phyloP scores from a whole-genome alignment of 2,797 vertebrate species.

The Sarcoramphus papa region DNA sequence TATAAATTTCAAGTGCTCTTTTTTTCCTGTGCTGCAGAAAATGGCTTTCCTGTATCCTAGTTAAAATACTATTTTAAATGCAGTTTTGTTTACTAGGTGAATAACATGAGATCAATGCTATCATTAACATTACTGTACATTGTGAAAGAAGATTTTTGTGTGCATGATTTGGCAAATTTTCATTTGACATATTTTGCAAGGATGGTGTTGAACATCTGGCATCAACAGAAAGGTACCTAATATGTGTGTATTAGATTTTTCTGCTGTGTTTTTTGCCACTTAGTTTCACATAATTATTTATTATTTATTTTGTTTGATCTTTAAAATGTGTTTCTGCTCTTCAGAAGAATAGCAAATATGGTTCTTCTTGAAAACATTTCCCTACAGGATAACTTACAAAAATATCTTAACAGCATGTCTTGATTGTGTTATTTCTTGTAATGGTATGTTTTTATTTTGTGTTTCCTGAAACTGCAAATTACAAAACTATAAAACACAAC shows the following conservation, averaged over 20 bases:
- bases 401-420: not conserved
- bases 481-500: not conserved
- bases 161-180: not conserved
- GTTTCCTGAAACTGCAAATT: not conserved
- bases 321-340: constrained; percentile 3
- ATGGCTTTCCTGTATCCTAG: not conserved
- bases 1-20: not conserved
- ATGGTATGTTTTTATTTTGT: not conserved
- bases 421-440: not conserved
- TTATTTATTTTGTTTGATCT: constrained; percentile 23
- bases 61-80: not conserved
- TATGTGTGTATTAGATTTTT: not conserved
- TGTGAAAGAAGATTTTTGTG: not conserved
- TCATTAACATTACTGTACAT: not conserved
- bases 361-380: not conserved
- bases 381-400: not conserved
- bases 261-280: not conserved
- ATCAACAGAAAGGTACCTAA: not conserved
- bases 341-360: constrained; percentile 33
- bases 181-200: not conserved
- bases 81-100: not conserved
- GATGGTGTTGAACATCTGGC: not conserved
- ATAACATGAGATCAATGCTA: not conserved
- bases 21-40: not conserved
- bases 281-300: constrained; percentile 13